Evolutionary conservation across 2,797 vertebrate genomes (phyloP), one percentile per base, ranked within the genome.

Genomic region (Halcyon smyrnensis): DNA sequence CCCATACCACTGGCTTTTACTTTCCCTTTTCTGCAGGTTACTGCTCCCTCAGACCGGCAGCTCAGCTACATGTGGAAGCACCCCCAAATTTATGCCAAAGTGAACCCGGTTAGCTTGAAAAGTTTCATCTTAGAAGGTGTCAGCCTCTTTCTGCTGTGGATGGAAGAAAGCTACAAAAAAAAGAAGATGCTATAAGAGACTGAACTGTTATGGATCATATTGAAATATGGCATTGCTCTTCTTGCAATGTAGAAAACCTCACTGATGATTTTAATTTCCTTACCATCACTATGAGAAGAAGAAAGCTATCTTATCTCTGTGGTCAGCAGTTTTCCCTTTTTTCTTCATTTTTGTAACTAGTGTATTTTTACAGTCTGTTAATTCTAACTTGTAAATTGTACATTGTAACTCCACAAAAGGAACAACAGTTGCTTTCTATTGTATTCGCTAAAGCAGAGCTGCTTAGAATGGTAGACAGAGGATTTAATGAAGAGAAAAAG

Each of bases 341-440:
- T 68, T 74, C 21, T 30, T 28, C 4, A n/a, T 83, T 93, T 93
- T 81, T 64, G 78, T 78, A 95, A 97, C 94, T 74, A 95, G 48
- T 74, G 70, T 75, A 27, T 91, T 95, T 96, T 94, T 74, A 86
- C 37, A 82, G 90, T 51, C 71, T 6, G 21, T 86, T 96, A 95
- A 91, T 78, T 86, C 54, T 84, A 62, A 64, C 83, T 94, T 78
- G 69, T 84, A 68, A 93, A 92, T 51, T 76, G 6, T 46, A 46
- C 78, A 88, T 64, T 59, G 32, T 79, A 93, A 88, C 36, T 88
- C 67, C 54, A 80, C 48, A 87, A 90, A 90, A 75, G 7, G 30
- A 94, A 75, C 32, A 68, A 36, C 3, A 56, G 63, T n/a, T 76
- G 39, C 69, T 95, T 90, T 82, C 65, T 77, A 5, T 25, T 84